Evolutionary conservation across 2,888 invertebrate genomes (phyloP).

Genomic region (Drosophila colorata): DNA sequence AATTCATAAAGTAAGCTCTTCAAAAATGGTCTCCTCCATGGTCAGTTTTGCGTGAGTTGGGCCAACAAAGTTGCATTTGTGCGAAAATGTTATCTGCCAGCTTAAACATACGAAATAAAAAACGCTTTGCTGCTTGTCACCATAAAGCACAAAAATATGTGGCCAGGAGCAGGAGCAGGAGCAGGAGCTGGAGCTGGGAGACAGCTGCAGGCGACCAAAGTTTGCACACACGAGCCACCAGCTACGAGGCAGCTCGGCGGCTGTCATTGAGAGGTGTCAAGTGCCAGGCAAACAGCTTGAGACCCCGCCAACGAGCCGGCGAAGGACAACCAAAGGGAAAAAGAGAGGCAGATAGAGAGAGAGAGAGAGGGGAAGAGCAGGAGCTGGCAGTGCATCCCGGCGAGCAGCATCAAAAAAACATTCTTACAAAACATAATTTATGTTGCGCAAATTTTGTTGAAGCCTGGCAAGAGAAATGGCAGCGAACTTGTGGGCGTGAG

Average conservation of each 20-base stretch:
- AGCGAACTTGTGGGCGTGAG: not conserved
- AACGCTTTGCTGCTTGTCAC: constrained; percentile 30
- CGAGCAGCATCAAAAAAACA: constrained; percentile 56
- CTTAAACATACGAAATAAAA: constrained; percentile 25
- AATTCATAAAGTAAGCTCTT: not conserved
- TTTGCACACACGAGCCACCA: constrained; percentile 12
- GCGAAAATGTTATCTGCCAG: constrained; percentile 40
- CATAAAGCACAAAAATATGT: constrained; percentile 33
- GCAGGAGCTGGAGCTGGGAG: not conserved
- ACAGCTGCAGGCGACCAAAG: not conserved
- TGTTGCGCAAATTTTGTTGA: constrained; percentile 74
- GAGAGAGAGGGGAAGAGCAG: constrained; percentile 2
- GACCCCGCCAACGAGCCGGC: constrained; percentile 18
- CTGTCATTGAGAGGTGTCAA: constrained; percentile 80
- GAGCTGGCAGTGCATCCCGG: constrained; percentile 12
- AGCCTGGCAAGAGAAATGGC: constrained; percentile 7
- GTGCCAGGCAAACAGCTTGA: constrained; percentile 71
- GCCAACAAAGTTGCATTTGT: constrained; percentile 14
- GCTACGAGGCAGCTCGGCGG: constrained; percentile 64
- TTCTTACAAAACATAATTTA: constrained; percentile 81
- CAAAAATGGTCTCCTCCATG: not conserved
- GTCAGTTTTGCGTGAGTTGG: constrained; percentile 9
- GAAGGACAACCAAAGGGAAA: constrained; percentile 1
- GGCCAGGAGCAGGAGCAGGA: constrained; percentile 22
- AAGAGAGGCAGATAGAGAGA: not conserved